Percentiles rank a stretch among this genome's conserved stretches.
phyloP scores from a whole-genome alignment of 2,113 vertebrate genomes.

The Climacteris rufus region DNA sequence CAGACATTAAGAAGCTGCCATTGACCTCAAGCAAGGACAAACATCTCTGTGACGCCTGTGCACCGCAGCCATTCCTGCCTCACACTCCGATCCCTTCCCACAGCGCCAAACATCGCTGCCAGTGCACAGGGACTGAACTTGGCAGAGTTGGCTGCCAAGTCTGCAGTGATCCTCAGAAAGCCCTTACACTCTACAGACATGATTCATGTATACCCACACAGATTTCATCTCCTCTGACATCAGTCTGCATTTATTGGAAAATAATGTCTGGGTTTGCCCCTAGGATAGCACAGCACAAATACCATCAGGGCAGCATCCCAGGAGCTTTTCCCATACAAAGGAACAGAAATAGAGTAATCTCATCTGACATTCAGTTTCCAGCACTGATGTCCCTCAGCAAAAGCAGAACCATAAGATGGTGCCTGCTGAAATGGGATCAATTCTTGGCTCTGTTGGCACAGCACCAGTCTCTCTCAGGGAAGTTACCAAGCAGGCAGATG shows the following conservation, averaged over 20 bases:
- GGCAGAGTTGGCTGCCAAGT: neutral
- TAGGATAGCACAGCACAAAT: neutral
- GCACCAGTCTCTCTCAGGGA: neutral
- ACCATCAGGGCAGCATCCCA: neutral
- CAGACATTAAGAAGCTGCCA: neutral
- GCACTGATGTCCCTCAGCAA: neutral
- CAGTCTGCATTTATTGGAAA: neutral
- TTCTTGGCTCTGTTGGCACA: neutral
- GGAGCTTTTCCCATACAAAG: neutral
- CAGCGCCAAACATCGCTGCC: neutral
- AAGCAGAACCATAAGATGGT: neutral
- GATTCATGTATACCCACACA: neutral
- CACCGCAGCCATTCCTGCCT: neutral
- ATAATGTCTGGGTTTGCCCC: neutral
- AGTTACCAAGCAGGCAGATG: neutral
- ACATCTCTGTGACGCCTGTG: neutral
- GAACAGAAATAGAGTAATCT: neutral
- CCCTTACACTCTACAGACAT: neutral
- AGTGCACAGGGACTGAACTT: neutral
- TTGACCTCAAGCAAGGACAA: neutral
- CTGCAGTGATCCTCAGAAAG: neutral
- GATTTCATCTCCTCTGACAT: neutral
- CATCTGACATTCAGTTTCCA: neutral
- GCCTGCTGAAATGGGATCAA: neutral
- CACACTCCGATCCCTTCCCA: neutral